A percentile compares a stretch with the other conserved stretches of the same genome.
Evolutionary conservation across 2,888 invertebrate genomes (phyloP).

Genomic region (Tenodera sinensis): DNA sequence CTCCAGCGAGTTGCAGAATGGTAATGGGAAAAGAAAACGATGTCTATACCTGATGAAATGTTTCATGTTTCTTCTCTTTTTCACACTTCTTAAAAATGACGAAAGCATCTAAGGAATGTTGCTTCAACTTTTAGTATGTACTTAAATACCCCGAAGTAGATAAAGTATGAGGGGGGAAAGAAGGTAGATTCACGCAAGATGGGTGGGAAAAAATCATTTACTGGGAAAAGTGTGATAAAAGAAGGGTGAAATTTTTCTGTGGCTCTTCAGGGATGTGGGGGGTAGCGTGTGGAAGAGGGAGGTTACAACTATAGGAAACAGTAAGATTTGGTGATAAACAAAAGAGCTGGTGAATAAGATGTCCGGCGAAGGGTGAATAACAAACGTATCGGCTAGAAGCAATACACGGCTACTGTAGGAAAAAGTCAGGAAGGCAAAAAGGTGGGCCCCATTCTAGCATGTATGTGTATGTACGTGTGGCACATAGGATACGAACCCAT

Average conservation of each 20-base stretch:
- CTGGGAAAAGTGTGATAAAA: neutral
- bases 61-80: neutral
- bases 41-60: neutral
- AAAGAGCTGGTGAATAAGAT: neutral
- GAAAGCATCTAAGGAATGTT: neutral
- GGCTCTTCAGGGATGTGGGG: neutral
- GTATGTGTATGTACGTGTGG: neutral
- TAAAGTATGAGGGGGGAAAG: neutral
- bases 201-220: neutral
- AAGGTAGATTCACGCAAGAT: neutral
- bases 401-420: neutral
- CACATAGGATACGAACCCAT: slow-evolving; percentile 23
- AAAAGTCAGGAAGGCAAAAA: neutral
- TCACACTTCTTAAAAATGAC: neutral
- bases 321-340: neutral
- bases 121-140: neutral
- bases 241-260: neutral
- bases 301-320: neutral
- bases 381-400: neutral
- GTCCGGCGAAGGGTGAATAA: neutral
- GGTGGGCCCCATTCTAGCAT: neutral
- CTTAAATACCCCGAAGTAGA: neutral
- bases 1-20: neutral
- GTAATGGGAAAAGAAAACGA: neutral
- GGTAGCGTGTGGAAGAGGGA: neutral